Evolutionary conservation across 2,113 vertebrate species (phyloP), one percentile per base, ranked within the genome.

Genomic region (Trinectes maculatus): DNA sequence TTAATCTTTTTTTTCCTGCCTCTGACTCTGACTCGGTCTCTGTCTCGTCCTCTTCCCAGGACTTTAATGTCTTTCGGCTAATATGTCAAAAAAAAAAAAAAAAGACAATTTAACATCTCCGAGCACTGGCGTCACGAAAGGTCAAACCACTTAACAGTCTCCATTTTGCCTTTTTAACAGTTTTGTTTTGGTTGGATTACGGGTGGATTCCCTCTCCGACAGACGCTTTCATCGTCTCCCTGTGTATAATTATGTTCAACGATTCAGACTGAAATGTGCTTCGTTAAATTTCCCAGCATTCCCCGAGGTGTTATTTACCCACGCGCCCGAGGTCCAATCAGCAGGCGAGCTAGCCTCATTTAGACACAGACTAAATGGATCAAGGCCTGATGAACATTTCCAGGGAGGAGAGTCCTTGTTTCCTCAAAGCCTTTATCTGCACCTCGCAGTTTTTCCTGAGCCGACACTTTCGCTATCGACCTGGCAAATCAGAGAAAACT

Each of bases 391-490:
- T 79, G 51, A 73, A 76, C 48, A 3, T 51, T 85, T 86, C 82
- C 77, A 77, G 83, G 80, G 74, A 83, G 81, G 74, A 70, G 70
- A 75, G 57, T 63, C 44, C 60, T 34, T 57, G 67, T 84, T 91
- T 90, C 82, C 83, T 80, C 65, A 54, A 7, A 51, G 75, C 67
- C 77, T 5, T n/a, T 91, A 90, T 91, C 88, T 81, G 74, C 74
- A 57, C 71, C 60, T 37, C 8, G 11, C 87, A 90, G 83, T 77
- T 89, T 86, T 92, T 91, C 86, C 87, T 87, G 68, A 18, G 33
- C 67, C 25, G 63, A 77, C 77, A 57, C 68, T 71, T 85, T 77
- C 33, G 24, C 49, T 18, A n/a, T n/a, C n/a, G n/a, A n/a, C n/a
- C n/a, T n/a, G 26, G 59, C 48, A 58, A 80, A 77, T 7, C 28